Percentiles rank a stretch among this genome's conserved stretches.
Conservation (phyloP, 2,113 vertebrate species). For the Plestiodon gilberti region DNA sequence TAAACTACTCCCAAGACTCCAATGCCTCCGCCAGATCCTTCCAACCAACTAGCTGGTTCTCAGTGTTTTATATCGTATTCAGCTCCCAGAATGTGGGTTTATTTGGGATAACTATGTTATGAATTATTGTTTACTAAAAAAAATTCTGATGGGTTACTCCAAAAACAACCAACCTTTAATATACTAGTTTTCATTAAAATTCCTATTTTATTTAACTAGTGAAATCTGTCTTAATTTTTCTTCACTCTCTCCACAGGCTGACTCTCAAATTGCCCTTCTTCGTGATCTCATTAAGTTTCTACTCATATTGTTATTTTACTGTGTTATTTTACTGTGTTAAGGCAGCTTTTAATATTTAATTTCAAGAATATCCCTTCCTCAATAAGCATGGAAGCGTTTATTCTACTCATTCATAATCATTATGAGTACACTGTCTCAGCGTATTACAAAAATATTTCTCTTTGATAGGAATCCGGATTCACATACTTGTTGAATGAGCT, state of each 20-base stretch:
- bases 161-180: constrained; percentile 10
- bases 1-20: not conserved
- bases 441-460: not conserved
- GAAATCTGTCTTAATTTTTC: constrained; percentile 7
- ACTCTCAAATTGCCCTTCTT: constrained; percentile 11
- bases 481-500: constrained; percentile 11
- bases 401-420: not conserved
- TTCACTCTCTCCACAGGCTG: not conserved
- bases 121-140: not conserved
- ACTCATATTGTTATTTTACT: constrained; percentile 7
- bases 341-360: constrained; percentile 8
- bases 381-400: constrained; percentile 6
- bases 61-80: not conserved
- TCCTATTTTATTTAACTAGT: constrained; percentile 1
- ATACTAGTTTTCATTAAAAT: not conserved
- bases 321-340: constrained; percentile 7
- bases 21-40: not conserved
- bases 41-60: not conserved
- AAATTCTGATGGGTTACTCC: not conserved
- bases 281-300: constrained; percentile 22
- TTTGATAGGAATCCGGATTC: not conserved
- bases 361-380: not conserved
- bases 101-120: not conserved
- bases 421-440: not conserved
- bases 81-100: not conserved